A percentile compares a stretch with the other conserved stretches of the same genome.
These are phyloP conservation scores for Microtus montanus DNA, from an alignment of 2,113 vertebrate genomes.

Conservation along the genomic window DNA sequence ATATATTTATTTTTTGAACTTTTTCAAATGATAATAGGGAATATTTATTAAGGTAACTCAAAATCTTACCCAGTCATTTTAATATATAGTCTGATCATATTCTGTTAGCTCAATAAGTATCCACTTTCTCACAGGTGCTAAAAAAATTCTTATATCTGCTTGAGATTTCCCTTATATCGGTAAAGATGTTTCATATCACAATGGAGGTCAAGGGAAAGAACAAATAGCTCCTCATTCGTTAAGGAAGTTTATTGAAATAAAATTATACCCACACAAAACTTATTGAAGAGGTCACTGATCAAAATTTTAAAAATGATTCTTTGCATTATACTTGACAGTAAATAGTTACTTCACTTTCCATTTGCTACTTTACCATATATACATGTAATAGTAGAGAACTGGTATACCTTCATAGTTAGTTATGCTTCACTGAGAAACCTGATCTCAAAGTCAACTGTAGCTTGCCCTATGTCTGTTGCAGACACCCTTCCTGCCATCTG, in stretches of 20 bases:
- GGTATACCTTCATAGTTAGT: neutral
- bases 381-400: neutral
- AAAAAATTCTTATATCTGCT: neutral
- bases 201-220: neutral
- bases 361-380: neutral
- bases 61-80: neutral
- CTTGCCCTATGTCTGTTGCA: neutral
- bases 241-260: neutral
- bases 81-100: neutral
- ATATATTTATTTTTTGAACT: constrained; percentile 14
- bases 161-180: neutral
- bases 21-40: neutral
- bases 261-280: neutral
- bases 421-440: neutral
- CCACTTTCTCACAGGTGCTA: neutral
- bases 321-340: neutral
- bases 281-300: neutral
- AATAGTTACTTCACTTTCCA: neutral
- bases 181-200: neutral
- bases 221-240: neutral
- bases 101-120: neutral
- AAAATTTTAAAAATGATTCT: constrained; percentile 19
- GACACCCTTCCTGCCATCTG: neutral
- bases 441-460: neutral
- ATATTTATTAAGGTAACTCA: constrained; percentile 1